Evolutionary conservation across 2,888 invertebrate genomes (phyloP), one percentile per base, ranked within the genome.

Genomic region (Megastigmus dorsalis): DNA sequence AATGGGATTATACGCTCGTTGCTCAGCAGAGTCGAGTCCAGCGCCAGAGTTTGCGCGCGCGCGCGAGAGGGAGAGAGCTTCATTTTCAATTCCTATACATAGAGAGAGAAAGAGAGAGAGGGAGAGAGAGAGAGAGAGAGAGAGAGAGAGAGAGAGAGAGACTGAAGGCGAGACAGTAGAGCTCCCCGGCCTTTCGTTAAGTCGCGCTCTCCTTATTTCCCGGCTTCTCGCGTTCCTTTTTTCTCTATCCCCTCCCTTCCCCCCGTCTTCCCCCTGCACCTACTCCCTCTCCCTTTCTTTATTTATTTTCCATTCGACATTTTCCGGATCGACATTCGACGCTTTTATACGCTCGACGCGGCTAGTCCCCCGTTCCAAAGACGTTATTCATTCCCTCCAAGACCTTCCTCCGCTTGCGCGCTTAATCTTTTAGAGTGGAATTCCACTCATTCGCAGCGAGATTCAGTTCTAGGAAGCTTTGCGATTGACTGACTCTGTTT

Each of bases 81-180:
- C 69, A 69, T 69, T 69, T 69, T 60, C 60, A 60, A 69, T 69
- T 69, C 69, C 69, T 15, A n/a, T 38, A 36, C 41, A n/a, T n/a
- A n/a, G n/a, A n/a, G n/a, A n/a, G n/a, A n/a, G n/a, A n/a, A n/a
- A n/a, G n/a, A n/a, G n/a, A n/a, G n/a, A n/a, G n/a, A n/a, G n/a
- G n/a, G n/a, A n/a, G n/a, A n/a, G n/a, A n/a, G n/a, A n/a, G n/a
- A n/a, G n/a, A n/a, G n/a, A n/a, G n/a, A n/a, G n/a, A n/a, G n/a
- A n/a, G n/a, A n/a, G n/a, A n/a, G n/a, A n/a, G n/a, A n/a, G n/a
- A n/a, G n/a, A n/a, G n/a, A n/a, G n/a, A n/a, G n/a, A n/a, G n/a
- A n/a, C n/a, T n/a, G n/a, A n/a, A n/a, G n/a, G n/a, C n/a, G n/a
- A n/a, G n/a, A n/a, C n/a, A n/a, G n/a, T n/a, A n/a, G n/a, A n/a